Conservation (phyloP, 1,140 invertebrate species). For the Drosophila tani region DNA sequence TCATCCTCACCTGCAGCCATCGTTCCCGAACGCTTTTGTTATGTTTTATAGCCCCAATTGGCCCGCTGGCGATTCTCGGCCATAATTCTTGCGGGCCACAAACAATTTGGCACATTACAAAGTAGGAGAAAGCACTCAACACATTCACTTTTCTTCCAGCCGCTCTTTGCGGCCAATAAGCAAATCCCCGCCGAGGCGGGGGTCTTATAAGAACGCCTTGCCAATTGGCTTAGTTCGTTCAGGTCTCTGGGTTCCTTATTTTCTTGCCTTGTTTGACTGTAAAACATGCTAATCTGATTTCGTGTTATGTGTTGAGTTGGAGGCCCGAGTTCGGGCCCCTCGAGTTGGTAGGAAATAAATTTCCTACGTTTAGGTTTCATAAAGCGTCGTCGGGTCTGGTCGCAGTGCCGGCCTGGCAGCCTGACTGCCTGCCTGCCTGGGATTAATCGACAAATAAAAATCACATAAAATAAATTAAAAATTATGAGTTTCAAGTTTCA, state of each 20-base stretch:
- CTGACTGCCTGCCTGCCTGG: conserved; percentile 26
- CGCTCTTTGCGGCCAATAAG: conserved; percentile 14
- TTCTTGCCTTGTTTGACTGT: conserved; percentile 66
- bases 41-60: conserved; percentile 74
- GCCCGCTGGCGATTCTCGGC: conserved; percentile 62
- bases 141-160: conserved; percentile 70
- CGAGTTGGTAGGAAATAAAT: conserved; percentile 70
- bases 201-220: conserved; percentile 51
- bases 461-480: conserved; percentile 84
- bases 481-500: conserved; percentile 84
- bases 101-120: conserved; percentile 81
- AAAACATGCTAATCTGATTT: conserved; percentile 83
- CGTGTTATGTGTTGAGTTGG: conserved; percentile 80
- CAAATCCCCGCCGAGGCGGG: conserved; percentile 21
- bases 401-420: conserved; percentile 27
- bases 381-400: conserved; percentile 68
- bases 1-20: conserved; percentile 12
- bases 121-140: conserved; percentile 79
- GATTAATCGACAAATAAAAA: conserved; percentile 84
- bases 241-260: conserved; percentile 33
- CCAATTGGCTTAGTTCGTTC: conserved; percentile 76
- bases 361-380: conserved; percentile 83
- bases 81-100: conserved; percentile 64
- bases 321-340: conserved; percentile 28
- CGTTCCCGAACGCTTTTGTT: conserved; percentile 33